Evolutionary conservation across 2,797 vertebrate species (phyloP).

Genomic region (Falco rusticolus): DNA sequence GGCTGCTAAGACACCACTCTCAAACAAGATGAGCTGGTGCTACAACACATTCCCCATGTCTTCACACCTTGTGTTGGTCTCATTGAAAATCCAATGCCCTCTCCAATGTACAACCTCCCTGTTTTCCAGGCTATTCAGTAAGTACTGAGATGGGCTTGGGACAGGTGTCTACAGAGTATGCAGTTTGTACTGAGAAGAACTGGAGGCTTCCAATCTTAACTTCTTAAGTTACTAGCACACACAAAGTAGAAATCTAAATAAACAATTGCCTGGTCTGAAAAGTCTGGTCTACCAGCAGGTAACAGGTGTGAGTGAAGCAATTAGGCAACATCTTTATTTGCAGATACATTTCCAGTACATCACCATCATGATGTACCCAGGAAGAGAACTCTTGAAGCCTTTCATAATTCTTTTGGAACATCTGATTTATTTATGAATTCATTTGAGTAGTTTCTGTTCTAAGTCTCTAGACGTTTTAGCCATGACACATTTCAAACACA

Average conservation of each 20-base stretch:
- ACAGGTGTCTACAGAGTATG: background rate
- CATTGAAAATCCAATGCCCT: background rate
- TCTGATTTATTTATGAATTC: background rate
- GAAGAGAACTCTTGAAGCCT: background rate
- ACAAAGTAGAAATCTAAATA: background rate
- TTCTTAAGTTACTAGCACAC: background rate
- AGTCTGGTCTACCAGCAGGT: background rate
- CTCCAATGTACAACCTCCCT: background rate
- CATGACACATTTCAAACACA: background rate
- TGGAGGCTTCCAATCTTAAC: background rate
- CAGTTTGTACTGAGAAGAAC: background rate
- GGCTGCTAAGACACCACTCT: background rate
- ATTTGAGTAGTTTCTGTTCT: background rate
- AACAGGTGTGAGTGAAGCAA: background rate
- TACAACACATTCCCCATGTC: background rate
- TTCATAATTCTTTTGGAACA: background rate
- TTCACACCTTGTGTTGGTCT: background rate
- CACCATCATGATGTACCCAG: background rate
- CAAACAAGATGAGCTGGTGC: background rate
- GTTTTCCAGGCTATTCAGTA: background rate
- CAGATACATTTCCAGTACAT: background rate
- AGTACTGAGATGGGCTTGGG: background rate
- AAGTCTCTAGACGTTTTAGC: background rate
- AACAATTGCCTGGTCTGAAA: background rate
- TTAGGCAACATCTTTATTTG: background rate